Evolutionary conservation across 2,888 invertebrate genomes (phyloP), one percentile per base, ranked within the genome.

Genomic region (Rhingia rostrata): DNA sequence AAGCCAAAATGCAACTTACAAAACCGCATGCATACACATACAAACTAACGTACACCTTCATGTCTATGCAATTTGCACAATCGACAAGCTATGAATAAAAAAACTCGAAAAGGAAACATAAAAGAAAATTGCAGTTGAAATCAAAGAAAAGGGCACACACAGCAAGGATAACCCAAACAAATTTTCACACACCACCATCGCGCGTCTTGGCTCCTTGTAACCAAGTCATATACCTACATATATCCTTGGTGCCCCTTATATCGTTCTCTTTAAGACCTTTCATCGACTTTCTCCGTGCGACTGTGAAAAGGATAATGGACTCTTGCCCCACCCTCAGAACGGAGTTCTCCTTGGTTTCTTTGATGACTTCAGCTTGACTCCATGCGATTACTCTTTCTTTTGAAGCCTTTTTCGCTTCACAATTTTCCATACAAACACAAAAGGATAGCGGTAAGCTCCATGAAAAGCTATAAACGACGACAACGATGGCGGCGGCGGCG

Each of bases 61-160:
- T 72, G 60, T 66, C 53, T 49, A 53, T 82, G 77, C 77, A 73
- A 83, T 79, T 84, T 84, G 60, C 74, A 79, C 73, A 79, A 64
- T 83, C 73, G 73, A 83, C 78, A 83, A 73, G 78, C 54, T 22
- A 51, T 54, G 49, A 12, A 56, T 54, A 61, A 56, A 56, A 56
- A 61, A 54, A 54, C 12, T n/a, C 30, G 4, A 53, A 63, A 53
- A 64, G 69, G 58, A 72, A 72, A 77, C 60, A 53, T 74, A 63
- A 67, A 70, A 60, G 75, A 84, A 80, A 80, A 74, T 74, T 66
- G 69, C 74, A 64, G 45, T 74, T 63, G 54, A 74, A 74, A 41
- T 51, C 53, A 6, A 72, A 82, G 53, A 43, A 73, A 83, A 54
- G 47, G 33, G 60, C 56, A 74, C 47, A 67, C 61, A 72, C 12